Evolutionary conservation across 2,888 invertebrate genomes (phyloP), one percentile per base, ranked within the genome.

Genomic region (Rhamphomyia laevipes): DNA sequence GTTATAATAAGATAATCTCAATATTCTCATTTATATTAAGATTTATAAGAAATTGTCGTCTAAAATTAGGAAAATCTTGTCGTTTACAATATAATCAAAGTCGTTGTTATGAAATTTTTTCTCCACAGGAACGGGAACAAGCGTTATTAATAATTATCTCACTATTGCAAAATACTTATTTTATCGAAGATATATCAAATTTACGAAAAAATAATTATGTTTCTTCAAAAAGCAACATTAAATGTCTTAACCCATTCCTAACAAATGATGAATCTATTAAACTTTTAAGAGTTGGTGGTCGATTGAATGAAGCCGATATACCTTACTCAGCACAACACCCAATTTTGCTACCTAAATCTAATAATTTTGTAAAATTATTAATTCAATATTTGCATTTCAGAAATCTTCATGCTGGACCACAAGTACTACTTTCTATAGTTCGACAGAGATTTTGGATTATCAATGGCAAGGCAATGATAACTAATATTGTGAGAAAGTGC

Each of bases 311-410:
- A 44, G 51, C 59, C 18, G 27, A 50, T 10, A 17, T 56, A 12
- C 46, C 50, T 17, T 50, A 47, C 15, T 38, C 50, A 16, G 48
- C 43, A 23, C 58, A 55, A 45, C 55, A 55, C 52, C 56, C 56
- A 1, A 54, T 59, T 7, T 31, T 62, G 11, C 41, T 61, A 12
- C 58, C 58, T 10, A 47, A 53, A 48, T 42, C 38, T 17, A 31
- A 49, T 30, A 21, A 38, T 1, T 49, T 49, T 35, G 41, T 46
- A 3, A 38, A 42, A 33, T 23, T 21, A 27, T 38, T 46, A 9
- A n/a, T 47, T 13, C 18, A 15, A 10, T 35, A 45, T 31, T 38
- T 47, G n/a, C 47, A 45, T 46, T 11, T 27, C 7, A 46, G 44
- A n/a, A n/a, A n/a, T n/a, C n/a, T n/a, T n/a, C n/a, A n/a, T n/a